Evolutionary conservation across 2,888 invertebrate species (phyloP), one percentile per base, ranked within the genome.

Genomic region (Sylvicola fuscatus): DNA sequence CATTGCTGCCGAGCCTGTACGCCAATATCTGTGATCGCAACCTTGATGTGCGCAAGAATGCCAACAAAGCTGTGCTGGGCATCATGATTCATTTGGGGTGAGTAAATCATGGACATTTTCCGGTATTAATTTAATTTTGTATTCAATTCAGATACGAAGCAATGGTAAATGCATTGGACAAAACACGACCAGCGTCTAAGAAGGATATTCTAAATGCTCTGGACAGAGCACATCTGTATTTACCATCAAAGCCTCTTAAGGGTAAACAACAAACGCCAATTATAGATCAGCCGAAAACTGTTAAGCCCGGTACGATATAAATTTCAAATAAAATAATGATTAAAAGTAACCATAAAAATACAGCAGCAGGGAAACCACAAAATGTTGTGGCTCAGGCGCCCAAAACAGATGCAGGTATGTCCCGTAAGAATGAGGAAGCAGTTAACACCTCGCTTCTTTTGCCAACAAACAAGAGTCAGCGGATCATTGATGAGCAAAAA

Each of bases 41-140:
- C 50, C 80, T 74, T 0, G 92, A 92, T 44, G 92, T 95, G 3
- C 67, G 93, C 10, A 89, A 87, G 52, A 83, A 80, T 48, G 79
- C 90, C 2, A 77, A 78, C 37, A 92, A 92, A 51, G 83, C 87
- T 30, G 74, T 92, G 27, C 60, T 90, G 31, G 90, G 90, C 3
- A 72, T 89, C 46, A 93, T 93, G 92, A 72, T 90, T 42, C 92
- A 92, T 52, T 62, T 87, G 6, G 84, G 92, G 2, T 90, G 77
- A 31, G 7, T 31, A 3, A 6, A 16, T 32, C n/a, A n/a, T n/a
- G n/a, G n/a, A n/a, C n/a, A n/a, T n/a, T n/a, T n/a, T n/a, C n/a
- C n/a, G n/a, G n/a, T n/a, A n/a, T n/a, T n/a, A n/a, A n/a, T n/a
- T n/a, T n/a, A n/a, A n/a, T n/a, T n/a, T n/a, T n/a, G n/a, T 21